phyloP scores from a whole-genome alignment of 2,113 vertebrate genomes.

The Notechis scutatus region DNA sequence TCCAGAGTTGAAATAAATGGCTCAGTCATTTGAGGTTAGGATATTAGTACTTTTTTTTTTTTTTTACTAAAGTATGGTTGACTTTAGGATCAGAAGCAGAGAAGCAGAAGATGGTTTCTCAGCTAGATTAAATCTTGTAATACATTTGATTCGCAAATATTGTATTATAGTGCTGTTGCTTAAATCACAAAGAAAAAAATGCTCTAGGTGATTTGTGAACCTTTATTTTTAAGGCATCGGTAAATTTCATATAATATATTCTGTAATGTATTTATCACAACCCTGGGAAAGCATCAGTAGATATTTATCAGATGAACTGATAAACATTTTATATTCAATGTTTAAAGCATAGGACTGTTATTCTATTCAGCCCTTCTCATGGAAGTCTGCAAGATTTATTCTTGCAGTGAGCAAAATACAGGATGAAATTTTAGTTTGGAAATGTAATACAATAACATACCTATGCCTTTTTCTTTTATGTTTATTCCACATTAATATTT shows the following conservation, averaged over 20 bases:
- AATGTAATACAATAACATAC: neutral
- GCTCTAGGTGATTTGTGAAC: neutral
- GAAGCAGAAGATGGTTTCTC: constrained; percentile 33
- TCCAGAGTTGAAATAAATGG: constrained; percentile 73
- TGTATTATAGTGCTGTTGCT: constrained; percentile 16
- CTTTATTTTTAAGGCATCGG: neutral
- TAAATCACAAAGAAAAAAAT: neutral
- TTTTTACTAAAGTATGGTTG: constrained; percentile 63
- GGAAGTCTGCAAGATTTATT: neutral
- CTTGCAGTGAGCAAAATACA: neutral
- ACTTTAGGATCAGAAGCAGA: constrained; percentile 66
- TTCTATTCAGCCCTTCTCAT: neutral
- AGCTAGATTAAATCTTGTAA: constrained; percentile 46
- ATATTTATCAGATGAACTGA: neutral
- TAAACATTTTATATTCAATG: neutral
- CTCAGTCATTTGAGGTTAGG: constrained; percentile 58
- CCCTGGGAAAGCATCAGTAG: neutral
- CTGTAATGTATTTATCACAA: neutral
- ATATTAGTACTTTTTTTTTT: constrained; percentile 67
- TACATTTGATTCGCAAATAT: neutral
- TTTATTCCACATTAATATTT: neutral
- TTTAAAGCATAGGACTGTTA: neutral
- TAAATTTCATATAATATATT: neutral
- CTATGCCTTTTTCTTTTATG: neutral
- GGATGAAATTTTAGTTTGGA: neutral